Evolutionary conservation across 2,797 vertebrate species (phyloP).

Genomic region (Aulostomus chinensis): DNA sequence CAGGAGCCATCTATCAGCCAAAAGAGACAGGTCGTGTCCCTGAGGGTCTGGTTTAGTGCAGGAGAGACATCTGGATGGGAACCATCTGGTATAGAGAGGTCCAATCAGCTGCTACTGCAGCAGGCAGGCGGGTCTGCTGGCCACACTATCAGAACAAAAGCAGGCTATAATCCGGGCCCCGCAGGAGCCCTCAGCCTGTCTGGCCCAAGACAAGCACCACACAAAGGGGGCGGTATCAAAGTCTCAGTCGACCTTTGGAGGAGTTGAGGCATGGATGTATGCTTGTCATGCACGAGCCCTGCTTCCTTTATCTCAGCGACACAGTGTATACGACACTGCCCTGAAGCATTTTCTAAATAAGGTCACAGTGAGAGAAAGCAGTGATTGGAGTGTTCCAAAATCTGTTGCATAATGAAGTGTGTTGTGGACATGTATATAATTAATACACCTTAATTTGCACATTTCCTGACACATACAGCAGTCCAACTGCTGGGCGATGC

Average conservation of each 20-base stretch:
- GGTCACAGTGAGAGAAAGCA: no score
- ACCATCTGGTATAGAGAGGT: constrained; percentile 60
- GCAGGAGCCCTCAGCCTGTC: constrained; percentile 16
- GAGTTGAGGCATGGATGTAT: constrained; percentile 8
- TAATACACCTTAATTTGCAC: no score
- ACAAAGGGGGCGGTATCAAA: constrained; percentile 44
- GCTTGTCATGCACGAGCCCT: neutral
- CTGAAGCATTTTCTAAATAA: no score
- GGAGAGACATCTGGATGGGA: constrained; percentile 60
- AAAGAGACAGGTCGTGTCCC: constrained; percentile 60
- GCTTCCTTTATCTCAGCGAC: neutral
- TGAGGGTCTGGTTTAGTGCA: constrained; percentile 49
- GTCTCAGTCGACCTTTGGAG: constrained; percentile 3
- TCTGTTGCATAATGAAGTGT: no score
- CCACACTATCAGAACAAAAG: constrained; percentile 59
- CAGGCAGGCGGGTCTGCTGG: constrained; percentile 33
- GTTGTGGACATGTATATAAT: no score
- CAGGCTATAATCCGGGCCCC: constrained; percentile 42
- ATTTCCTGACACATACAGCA: no score
- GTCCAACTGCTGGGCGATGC: no score
- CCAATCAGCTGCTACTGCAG: constrained; percentile 31
- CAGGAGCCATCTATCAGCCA: constrained; percentile 68
- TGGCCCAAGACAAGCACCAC: constrained; percentile 25
- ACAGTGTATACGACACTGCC: no score
- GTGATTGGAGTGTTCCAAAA: no score